These are phyloP conservation scores for Rallus limicola DNA, from an alignment of 2,113 vertebrate species.

Conservation along the genomic window DNA sequence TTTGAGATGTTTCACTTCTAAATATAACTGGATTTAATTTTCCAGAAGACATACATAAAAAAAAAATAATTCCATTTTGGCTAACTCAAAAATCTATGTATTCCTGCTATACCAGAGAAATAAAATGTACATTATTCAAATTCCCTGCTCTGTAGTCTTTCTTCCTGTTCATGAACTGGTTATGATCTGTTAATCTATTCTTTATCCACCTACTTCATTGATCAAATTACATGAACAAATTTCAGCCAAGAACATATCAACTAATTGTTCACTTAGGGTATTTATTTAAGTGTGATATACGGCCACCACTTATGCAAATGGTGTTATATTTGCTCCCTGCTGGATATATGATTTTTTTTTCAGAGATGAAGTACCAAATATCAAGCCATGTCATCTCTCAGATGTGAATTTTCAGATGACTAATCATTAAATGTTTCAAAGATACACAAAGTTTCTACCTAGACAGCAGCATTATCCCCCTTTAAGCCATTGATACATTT, in stretches of 20 bases:
- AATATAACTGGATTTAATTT: background rate
- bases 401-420: background rate
- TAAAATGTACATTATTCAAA: background rate
- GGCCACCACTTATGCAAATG: background rate
- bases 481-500: background rate
- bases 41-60: background rate
- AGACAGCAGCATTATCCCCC: background rate
- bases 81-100: background rate
- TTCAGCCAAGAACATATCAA: slow-evolving; percentile 10
- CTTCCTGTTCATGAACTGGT: background rate
- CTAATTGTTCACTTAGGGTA: background rate
- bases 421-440: background rate
- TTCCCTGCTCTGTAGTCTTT: background rate
- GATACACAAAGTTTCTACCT: background rate
- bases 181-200: slow-evolving; percentile 26
- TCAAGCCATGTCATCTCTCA: background rate
- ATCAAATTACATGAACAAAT: background rate
- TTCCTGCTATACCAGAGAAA: background rate
- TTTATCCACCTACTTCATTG: background rate
- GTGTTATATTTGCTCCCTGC: background rate
- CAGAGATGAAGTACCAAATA: background rate
- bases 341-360: background rate
- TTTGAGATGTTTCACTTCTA: background rate
- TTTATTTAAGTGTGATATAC: background rate
- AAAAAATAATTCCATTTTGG: background rate